Evolutionary conservation across 2,888 invertebrate species (phyloP).

Genomic region (Pinctada fucata): DNA sequence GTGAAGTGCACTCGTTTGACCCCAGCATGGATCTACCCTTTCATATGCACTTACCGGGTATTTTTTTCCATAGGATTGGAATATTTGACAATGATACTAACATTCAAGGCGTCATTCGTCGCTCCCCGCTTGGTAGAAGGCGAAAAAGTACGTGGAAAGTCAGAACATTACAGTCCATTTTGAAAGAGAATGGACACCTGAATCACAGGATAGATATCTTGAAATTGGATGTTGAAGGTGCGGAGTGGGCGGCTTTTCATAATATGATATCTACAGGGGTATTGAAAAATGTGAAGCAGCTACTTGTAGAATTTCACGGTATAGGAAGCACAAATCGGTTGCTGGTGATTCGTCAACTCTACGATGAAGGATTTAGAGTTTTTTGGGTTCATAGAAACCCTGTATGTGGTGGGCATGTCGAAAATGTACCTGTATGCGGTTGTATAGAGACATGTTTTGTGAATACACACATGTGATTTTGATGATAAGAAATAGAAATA

Average conservation of each 20-base stretch:
- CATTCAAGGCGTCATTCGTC: background rate
- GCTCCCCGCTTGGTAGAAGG: background rate
- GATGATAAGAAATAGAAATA: too few species aligned
- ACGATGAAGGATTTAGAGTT: conserved; percentile 7
- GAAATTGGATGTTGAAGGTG: conserved; percentile 12
- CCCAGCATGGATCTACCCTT: background rate
- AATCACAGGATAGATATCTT: background rate
- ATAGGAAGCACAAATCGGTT: background rate
- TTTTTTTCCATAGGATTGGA: background rate
- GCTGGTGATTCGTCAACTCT: background rate
- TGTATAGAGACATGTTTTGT: background rate
- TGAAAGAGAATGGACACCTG: background rate
- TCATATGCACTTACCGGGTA: background rate
- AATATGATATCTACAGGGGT: conserved; percentile 4
- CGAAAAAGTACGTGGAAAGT: background rate
- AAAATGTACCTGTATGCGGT: background rate
- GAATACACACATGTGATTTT: background rate
- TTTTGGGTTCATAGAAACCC: conserved; percentile 5
- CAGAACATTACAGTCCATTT: background rate
- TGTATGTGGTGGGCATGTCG: background rate
- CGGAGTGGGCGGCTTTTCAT: background rate
- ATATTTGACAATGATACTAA: background rate
- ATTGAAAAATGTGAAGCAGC: background rate
- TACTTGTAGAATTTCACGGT: background rate
- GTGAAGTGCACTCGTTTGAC: conserved; percentile 5